Conservation (phyloP, 2,797 vertebrate species). For the Bryconaethiops microstoma region DNA sequence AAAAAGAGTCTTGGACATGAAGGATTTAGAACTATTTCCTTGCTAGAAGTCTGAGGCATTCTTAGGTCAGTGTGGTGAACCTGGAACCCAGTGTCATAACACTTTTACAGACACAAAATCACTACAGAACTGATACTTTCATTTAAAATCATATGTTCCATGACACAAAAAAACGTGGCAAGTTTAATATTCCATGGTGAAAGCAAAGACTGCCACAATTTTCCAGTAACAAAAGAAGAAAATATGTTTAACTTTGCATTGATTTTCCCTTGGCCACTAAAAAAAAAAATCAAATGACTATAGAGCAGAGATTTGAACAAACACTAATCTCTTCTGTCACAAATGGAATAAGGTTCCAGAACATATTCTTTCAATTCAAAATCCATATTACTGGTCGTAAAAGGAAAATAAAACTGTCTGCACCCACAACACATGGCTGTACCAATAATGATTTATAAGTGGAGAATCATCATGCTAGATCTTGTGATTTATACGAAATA, state of each 20-base stretch:
- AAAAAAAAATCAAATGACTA: background rate
- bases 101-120: background rate
- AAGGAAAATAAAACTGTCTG: no score
- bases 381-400: no score
- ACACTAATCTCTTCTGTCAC: background rate
- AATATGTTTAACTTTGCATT: background rate
- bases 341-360: no score
- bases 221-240: background rate
- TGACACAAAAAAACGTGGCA: background rate
- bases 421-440: no score
- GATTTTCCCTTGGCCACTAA: background rate
- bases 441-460: no score
- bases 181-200: background rate
- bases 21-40: conserved; percentile 2
- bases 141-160: background rate
- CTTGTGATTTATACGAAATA: no score
- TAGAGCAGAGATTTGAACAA: background rate
- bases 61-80: background rate
- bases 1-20: background rate
- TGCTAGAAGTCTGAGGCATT: background rate
- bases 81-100: background rate
- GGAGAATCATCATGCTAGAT: no score
- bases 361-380: no score
- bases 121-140: background rate
- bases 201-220: background rate